Base-by-base conservation (phyloP, 2,888 invertebrate genomes). In the Crioceris asparagi region DNA sequence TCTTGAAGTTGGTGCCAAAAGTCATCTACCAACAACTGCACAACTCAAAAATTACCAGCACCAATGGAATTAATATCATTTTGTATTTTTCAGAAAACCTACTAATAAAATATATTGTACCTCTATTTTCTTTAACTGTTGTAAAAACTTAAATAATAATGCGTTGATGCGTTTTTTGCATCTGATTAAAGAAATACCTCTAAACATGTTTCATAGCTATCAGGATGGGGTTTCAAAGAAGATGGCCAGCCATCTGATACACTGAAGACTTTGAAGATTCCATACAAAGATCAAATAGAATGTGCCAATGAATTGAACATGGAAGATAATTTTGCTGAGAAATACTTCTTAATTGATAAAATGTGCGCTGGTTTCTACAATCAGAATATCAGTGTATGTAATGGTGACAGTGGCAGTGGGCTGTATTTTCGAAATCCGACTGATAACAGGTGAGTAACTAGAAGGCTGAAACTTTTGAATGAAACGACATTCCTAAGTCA, bases 321-420 rank as follows among this genome's bases (percentile, higher is more conserved):
- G 2, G 43, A 45, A 4, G 45, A 43, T 40, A n/a, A n/a, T n/a
- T n/a, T n/a, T n/a, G 41, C 35, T 7, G 35, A 41, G 21, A 43
- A 38, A 33, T 47, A 43, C 31, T 31, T 39, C 30, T 32, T 43
- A 16, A 26, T 38, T 6, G 47, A 45, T 37, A 47, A 47, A 39
- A 45, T 47, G n/a, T 47, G 47, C 19, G 41, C 45, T 1, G 47
- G 47, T 17, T 43, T 45, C 30, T 32, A 32, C 3, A 32, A 37
- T 10, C 23, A 29, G 16, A 47, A 39, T 19, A 41, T 37, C 11
- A 43, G 45, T 14, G 43, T 47, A 1, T 47, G 47, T 25, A 36
- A 32, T 23, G 47, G 47, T 3, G 47, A 47, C 32, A 47, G 47
- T 11, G 47, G 47, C 2, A 45, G 43, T 15, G 47, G 45, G 10